Percentiles rank a stretch among this genome's conserved stretches.
Conservation (phyloP, 2,888 invertebrate species). For the Diplolepis rosae region DNA sequence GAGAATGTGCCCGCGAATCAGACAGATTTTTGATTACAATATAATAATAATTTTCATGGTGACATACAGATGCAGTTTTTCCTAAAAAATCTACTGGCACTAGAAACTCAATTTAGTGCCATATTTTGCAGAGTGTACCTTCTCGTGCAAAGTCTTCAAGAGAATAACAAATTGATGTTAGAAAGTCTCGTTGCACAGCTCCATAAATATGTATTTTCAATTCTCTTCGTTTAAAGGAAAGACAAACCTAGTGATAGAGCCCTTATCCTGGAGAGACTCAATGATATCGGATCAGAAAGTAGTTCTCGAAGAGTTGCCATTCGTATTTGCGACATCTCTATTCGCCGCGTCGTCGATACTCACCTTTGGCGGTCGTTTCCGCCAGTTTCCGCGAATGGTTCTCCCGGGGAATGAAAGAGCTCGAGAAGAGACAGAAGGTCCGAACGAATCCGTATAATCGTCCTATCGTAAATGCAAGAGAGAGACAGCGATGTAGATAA, state of each 20-base stretch:
- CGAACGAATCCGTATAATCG: constrained; percentile 19
- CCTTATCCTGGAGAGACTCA: neutral
- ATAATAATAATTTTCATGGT: too few relatives aligned
- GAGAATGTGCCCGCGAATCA: too few relatives aligned
- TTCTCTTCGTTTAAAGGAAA: neutral
- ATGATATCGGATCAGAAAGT: constrained; percentile 31
- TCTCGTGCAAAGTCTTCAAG: too few relatives aligned
- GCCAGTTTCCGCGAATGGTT: constrained; percentile 48
- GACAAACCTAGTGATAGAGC: neutral
- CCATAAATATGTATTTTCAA: neutral
- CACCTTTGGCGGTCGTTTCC: constrained; percentile 46
- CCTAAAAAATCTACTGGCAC: too few relatives aligned
- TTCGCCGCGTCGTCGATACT: constrained; percentile 46
- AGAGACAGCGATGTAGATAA: constrained; percentile 11
- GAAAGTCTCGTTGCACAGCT: neutral
- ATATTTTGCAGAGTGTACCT: too few relatives aligned
- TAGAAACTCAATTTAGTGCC: too few relatives aligned
- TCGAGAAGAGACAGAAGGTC: constrained; percentile 23
- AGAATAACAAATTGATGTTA: neutral
- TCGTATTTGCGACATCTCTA: constrained; percentile 48
- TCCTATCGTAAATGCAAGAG: constrained; percentile 13
- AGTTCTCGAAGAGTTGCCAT: constrained; percentile 44
- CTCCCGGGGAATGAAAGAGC: constrained; percentile 35
- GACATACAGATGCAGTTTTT: too few relatives aligned
- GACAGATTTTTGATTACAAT: too few relatives aligned